Evolutionary conservation across 2,888 invertebrate species (phyloP).

Genomic region (Listrodromus nycthemerus): DNA sequence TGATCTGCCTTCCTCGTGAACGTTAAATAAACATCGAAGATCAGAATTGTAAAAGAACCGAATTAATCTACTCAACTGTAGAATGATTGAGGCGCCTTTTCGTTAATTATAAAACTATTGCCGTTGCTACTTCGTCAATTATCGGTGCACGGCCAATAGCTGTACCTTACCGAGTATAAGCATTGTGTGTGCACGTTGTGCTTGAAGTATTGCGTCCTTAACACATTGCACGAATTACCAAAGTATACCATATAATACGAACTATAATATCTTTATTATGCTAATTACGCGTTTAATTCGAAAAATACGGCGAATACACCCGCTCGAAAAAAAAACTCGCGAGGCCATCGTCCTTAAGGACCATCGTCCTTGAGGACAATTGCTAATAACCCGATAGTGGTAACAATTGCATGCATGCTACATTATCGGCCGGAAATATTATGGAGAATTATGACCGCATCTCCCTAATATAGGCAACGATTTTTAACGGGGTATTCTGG

Average conservation of each 20-base stretch:
- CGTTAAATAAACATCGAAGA: neutral
- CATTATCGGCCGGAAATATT: neutral
- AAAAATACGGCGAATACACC: neutral
- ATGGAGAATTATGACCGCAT: neutral
- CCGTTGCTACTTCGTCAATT: constrained; percentile 4
- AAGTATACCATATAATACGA: constrained; percentile 32
- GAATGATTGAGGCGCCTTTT: neutral
- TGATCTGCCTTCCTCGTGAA: neutral
- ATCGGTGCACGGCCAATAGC: constrained; percentile 4
- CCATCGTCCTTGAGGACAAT: constrained; percentile 7
- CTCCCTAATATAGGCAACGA: neutral
- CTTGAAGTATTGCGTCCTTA: constrained; percentile 56
- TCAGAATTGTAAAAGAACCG: neutral
- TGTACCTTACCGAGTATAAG: constrained; percentile 4
- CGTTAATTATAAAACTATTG: neutral
- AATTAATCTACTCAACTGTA: neutral
- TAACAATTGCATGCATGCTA: neutral
- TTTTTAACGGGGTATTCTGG: no score
- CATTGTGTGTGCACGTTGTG: constrained; percentile 37
- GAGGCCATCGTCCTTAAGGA: neutral
- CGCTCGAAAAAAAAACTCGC: neutral
- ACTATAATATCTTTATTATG: constrained; percentile 19
- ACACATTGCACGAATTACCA: constrained; percentile 62
- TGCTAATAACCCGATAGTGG: neutral
- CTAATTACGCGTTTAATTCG: constrained; percentile 27